These are phyloP conservation scores for Pedicia rivosa DNA, from an alignment of 2,888 invertebrate genomes.

Conservation along the genomic window DNA sequence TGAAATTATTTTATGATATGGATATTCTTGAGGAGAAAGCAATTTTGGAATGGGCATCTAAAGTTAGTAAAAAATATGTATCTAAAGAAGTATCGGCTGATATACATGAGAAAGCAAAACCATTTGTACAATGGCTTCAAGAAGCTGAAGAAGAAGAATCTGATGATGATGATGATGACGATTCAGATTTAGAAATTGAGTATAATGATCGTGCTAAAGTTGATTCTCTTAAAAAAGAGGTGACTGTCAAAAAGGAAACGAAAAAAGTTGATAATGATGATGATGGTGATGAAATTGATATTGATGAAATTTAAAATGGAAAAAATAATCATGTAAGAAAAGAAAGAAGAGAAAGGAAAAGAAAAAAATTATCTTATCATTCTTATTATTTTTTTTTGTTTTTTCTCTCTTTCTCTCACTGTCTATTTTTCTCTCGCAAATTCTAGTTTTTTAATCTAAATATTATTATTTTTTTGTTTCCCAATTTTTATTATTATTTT, in stretches of 20 bases:
- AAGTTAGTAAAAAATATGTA: constrained; percentile 90
- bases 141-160: constrained; percentile 92
- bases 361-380: no score
- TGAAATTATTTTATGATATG: constrained; percentile 84
- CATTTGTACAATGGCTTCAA: constrained; percentile 91
- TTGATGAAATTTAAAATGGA: constrained; percentile 71
- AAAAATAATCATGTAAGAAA: neutral
- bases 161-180: constrained; percentile 52
- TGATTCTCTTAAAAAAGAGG: constrained; percentile 50
- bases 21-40: constrained; percentile 93
- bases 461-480: no score
- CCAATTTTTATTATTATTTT: no score
- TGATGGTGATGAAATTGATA: constrained; percentile 72
- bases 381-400: no score
- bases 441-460: no score
- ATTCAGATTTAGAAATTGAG: constrained; percentile 51
- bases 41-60: constrained; percentile 88
- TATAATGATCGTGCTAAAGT: constrained; percentile 76
- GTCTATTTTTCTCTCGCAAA: no score
- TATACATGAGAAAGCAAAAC: constrained; percentile 80
- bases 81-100: constrained; percentile 79
- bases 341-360: neutral
- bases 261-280: constrained; percentile 46
- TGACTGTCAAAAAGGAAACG: constrained; percentile 25
- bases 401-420: no score